Evolutionary conservation across 2,888 invertebrate genomes (phyloP), one percentile per base, ranked within the genome.

Genomic region (Hirtodrosophila alboralis): DNA sequence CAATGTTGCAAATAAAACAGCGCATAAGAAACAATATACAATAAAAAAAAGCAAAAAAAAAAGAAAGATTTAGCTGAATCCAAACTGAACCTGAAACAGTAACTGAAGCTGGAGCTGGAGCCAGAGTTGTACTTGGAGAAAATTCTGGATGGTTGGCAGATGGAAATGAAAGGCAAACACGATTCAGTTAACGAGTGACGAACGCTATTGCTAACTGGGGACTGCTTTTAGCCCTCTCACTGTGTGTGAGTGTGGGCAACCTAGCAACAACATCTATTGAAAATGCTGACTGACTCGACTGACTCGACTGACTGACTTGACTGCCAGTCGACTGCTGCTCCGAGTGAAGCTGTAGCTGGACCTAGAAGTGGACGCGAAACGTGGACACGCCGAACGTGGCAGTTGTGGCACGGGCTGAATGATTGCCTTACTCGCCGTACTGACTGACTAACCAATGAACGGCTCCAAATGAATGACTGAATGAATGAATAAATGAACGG

Each of bases 131-230:
- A 37, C 40, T 23, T 47, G 27, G 26, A 37, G 41, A 65, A 54
- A 43, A 41, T 57, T 65, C 57, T 62, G 53, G 49, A 58, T 52
- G 47, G 44, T 43, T 81, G 75, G 75, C 74, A 75, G 80, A 80
- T 83, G 83, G 83, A 83, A 84, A 83, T 83, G 84, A 84, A 83
- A 83, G 75, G 83, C 84, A 83, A 84, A 83, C 79, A 84, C 84
- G 76, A 83, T 84, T 84, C 79, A 78, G 81, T 83, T 78, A 84
- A 84, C 84, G 76, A 75, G 84, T 84, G 77, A 84, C 75, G 80
- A 84, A 75, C 84, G 76, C 78, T 81, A 79, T 78, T 78, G 79
- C 79, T 79, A 78, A 74, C 83, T 83, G 79, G 76, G 71, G 73
- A 79, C 74, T 76, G 76, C 83, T 76, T 69, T 71, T 68, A 53